Base-by-base conservation (phyloP, 2,888 invertebrate species). In the Thelaira solivaga region DNA sequence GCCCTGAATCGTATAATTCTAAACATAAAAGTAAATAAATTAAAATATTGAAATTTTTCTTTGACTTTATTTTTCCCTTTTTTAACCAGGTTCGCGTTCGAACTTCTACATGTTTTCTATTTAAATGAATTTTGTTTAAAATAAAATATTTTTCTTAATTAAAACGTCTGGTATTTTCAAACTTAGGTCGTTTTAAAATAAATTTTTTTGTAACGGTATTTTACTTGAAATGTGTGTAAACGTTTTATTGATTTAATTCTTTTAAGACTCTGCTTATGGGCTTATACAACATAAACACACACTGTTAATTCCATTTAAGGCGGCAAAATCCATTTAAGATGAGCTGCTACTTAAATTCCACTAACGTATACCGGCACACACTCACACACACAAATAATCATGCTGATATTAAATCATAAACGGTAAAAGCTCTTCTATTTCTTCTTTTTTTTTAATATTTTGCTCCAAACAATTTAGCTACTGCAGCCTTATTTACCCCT, bases 271-370 rank as follows among this genome's bases (percentile, higher is more conserved):
- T 29, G 10, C 4, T 24, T 4, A 6, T 13, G 1, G 11, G 2
- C 29, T 10, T 31, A 43, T 13, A 57, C 43, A 59, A 31, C 36
- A 57, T 34, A 31, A 49, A 51, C n/a, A 41, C 59, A 16, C 6
- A 62, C 72, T n/a, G n/a, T n/a, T n/a, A n/a, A 77, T 72, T 67
- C 61, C 76, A 72, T 62, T 72, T 72, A 53, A 62, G 76, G 76
- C 76, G 72, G 72, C 72, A 67, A 61, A 72, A 77, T 61, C 67
- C 67, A 72, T 76, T 76, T 72, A 45, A 71, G 41, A 68, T 41
- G 36, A 69, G 43, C 69, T 53, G 71, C 53, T 62, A 55, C 62
- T 72, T 45, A 47, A 71, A 62, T 55, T 45, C 53, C 53, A 36
- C 49, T 57, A 49, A 39, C 62, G 24, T 34, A 62, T 67, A 65